Base-by-base conservation (phyloP, 2,888 invertebrate species). In the Hypselothyrea guttata region DNA sequence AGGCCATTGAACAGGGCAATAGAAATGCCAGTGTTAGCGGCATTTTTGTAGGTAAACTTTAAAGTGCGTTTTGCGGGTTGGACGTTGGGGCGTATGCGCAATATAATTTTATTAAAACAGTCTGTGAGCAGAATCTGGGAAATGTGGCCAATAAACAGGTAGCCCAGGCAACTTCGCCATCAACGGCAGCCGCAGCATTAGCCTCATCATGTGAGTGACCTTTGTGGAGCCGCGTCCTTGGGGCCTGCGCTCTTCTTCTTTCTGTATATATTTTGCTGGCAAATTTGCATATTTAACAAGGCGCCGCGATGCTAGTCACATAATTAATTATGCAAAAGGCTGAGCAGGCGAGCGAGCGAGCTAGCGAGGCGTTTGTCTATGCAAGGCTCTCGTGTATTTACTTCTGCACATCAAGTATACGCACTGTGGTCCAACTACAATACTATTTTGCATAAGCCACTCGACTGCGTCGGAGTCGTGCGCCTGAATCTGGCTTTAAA, bases 201-300 rank as follows among this genome's bases (percentile, higher is more conserved):
- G 30, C 45, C 27, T 5, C 37, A 33, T 35, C 46, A 71, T 84
- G 82, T 77, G 67, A 77, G 64, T 82, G 83, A 84, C 77, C 77
- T 82, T 47, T 59, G 42, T 22, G 45, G 12, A 35, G 15, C 16
- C 12, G 11, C 40, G 72, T 61, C 69, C 69, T 70, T 68, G 38
- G 51, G 46, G 58, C 44, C 40, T 69, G 33, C 33, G 59, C 9
- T 45, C 11, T 41, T 34, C 28, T 44, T 45, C 42, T 7, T 1
- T 3, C 1, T 35, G 2, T 35, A 53, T 58, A 53, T 53, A 38
- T 49, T 35, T 54, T 34, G 47, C 27, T 15, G 27, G 44, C 55
- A 63, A 64, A 81, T 79, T 79, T 85, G 74, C 79, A 85, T 84
- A 85, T 84, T 76, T 81, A 85, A 81, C 79, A 83, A 85, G 81